phyloP scores from a whole-genome alignment of 1,140 invertebrate genomes.

The Drosophila kohkoa region DNA sequence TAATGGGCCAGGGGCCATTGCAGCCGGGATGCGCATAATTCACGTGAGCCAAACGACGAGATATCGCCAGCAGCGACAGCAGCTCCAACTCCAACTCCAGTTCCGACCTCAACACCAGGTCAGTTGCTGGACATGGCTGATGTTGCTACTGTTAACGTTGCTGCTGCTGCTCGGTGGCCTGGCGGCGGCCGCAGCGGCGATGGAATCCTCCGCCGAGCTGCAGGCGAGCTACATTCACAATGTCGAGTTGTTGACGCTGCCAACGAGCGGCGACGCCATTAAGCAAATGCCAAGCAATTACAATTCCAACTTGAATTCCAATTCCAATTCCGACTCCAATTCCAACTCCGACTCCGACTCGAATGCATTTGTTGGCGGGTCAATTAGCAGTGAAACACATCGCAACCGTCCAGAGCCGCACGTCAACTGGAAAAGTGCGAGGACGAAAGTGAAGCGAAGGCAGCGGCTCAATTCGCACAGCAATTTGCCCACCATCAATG shows the following conservation, averaged over 20 bases:
- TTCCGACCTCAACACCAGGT: background rate
- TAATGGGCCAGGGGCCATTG: conserved; percentile 77
- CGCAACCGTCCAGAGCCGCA: conserved; percentile 25
- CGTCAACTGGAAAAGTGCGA: conserved; percentile 61
- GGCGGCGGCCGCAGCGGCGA: conserved; percentile 51
- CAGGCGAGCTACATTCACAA: conserved; percentile 33
- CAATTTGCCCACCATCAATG: conserved; percentile 61
- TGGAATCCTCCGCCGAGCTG: conserved; percentile 69
- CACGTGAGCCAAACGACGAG: conserved; percentile 53
- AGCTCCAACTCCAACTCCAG: background rate
- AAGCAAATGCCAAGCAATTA: conserved; percentile 15
- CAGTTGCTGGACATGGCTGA: conserved; percentile 42
- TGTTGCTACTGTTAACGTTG: background rate
- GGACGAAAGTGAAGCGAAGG: conserved; percentile 78
- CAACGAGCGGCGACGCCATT: conserved; percentile 45
- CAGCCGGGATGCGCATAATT: conserved; percentile 78
- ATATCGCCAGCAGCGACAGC: conserved; percentile 35
- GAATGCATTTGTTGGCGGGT: background rate
- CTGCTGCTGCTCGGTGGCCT: conserved; percentile 6
- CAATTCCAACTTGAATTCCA: background rate
- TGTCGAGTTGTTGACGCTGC: conserved; percentile 52
- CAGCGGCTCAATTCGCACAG: conserved; percentile 69
- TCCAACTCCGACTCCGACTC: background rate
- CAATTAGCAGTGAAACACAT: conserved; percentile 17
- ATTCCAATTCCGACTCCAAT: background rate